Evolutionary conservation across 2,797 vertebrate genomes (phyloP).

Genomic region (Pangasius sanitwongsei): DNA sequence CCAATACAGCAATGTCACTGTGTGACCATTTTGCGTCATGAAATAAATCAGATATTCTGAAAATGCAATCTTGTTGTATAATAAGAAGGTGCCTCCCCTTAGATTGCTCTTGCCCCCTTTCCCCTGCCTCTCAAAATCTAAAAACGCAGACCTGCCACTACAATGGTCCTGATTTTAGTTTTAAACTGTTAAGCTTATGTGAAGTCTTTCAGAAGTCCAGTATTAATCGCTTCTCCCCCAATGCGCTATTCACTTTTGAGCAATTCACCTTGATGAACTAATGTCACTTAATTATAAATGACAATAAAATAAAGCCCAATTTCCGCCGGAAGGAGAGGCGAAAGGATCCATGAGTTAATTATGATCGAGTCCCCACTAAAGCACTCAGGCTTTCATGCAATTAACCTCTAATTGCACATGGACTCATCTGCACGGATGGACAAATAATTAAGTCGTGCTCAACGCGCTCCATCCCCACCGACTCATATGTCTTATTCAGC

Average conservation of each 20-base stretch:
- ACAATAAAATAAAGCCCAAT: constrained; percentile 68
- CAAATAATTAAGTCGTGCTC: constrained; percentile 67
- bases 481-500: constrained; percentile 52
- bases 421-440: constrained; percentile 69
- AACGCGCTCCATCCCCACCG: constrained; percentile 24
- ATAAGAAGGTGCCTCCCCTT: neutral
- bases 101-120: neutral
- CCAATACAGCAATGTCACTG: neutral
- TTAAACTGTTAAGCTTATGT: neutral
- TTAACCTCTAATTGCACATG: constrained; percentile 75
- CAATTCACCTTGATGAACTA: constrained; percentile 10
- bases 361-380: constrained; percentile 63
- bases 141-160: neutral
- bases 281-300: neutral
- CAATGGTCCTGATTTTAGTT: neutral
- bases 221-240: neutral
- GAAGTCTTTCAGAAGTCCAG: neutral
- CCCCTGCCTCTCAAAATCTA: neutral
- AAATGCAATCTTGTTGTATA: neutral
- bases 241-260: neutral
- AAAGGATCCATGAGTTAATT: constrained; percentile 62
- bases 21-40: neutral
- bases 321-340: constrained; percentile 59
- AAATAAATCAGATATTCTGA: neutral
- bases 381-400: constrained; percentile 69